Base-by-base conservation (phyloP, 1,140 invertebrate species). In the Zaprionus lachaisei region DNA sequence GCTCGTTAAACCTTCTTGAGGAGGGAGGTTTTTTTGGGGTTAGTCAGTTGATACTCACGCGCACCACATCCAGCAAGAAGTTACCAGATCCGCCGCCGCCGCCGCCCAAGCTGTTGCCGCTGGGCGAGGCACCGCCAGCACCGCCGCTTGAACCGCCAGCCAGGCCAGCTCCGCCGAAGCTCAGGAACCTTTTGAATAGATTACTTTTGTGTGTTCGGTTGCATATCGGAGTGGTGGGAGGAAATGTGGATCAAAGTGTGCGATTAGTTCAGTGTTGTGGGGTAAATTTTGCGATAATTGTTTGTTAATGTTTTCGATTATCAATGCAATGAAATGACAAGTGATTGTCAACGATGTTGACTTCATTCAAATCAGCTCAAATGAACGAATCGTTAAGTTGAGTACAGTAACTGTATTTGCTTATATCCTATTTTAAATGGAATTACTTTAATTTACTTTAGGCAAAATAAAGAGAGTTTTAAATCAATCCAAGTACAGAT, bases 41-140 rank as follows among this genome's bases (percentile, higher is more conserved):
- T 26, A 12, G 20, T 14, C 3, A 7, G 1, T 37, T 6, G 15
- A 4, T 63, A 92, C 95, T 96, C 94, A 97, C 96, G 94, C 96
- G 95, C 91, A 97, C 96, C 80, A 97, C 96, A 93, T 97, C 97
- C 93, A 97, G 97, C 66, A 97, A 94, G 94, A 97, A 97, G 93
- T 97, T 97, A 65, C 97, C 97, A 11, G 96, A 97, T 38, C 96
- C 96, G 61, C 95, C 94, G 15, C 94, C 94, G 56, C 95, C 94
- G 15, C 94, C 94, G 57, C 94, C 95, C 58, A 94, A 94, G 24
- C 92, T 93, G 67, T 92, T 92, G 56, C 93, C 93, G 41, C 74
- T 68, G n/a, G 77, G 67, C 22, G 71, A 62, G 41, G 70, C 81
- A 24, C 81, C 84, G 1, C 85, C 85, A 1, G 81, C 81, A 80